Evolutionary conservation across 2,888 invertebrate genomes (phyloP), one percentile per base, ranked within the genome.

Genomic region (Eupelmus urozonus): DNA sequence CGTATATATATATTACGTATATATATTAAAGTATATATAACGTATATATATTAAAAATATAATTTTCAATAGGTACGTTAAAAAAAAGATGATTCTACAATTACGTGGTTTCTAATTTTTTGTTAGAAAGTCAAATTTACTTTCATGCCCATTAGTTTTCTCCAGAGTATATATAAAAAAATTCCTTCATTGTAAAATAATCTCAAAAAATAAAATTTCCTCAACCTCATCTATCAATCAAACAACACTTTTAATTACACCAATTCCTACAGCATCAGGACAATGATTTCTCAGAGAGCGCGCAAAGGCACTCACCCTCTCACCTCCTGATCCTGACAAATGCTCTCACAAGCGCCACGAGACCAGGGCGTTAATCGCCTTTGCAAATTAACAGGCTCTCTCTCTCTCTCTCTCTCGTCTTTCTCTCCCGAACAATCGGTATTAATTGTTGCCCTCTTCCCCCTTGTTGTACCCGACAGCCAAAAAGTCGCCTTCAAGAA

Each of bases 401-500:
- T 0, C 25, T n/a, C n/a, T 29, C 16, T 7, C 20, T 27, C 3
- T 34, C 13, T 45, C 29, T 1, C 23, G 29, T 49, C 63, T 20
- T 45, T 40, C 40, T 20, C 23, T 16, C 55, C 20, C 4, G 29
- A 7, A 27, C 84, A 84, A 87, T 85, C 83, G 84, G 84, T 85
- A 86, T 86, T 87, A 86, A 87, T 87, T 85, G 85, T 82, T 82
- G 83, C 81, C 81, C 78, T 81, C 79, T 65, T 34, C n/a, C 16
- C 20, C 4, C 11, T 20, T 45, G 9, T 16, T 45, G 13, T 34
- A 34, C 9, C 3, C 16, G 76, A 67, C 81, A 79, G 79, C 81
- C 77, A 73, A 71, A 51, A 67, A 76, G 79, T 73, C 76, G 80
- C 80, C 81, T 63, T 80, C 81, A 82, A 81, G 82, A 82, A 82